Conservation (phyloP, 2,888 invertebrate species). For the Dryomyza anilis region DNA sequence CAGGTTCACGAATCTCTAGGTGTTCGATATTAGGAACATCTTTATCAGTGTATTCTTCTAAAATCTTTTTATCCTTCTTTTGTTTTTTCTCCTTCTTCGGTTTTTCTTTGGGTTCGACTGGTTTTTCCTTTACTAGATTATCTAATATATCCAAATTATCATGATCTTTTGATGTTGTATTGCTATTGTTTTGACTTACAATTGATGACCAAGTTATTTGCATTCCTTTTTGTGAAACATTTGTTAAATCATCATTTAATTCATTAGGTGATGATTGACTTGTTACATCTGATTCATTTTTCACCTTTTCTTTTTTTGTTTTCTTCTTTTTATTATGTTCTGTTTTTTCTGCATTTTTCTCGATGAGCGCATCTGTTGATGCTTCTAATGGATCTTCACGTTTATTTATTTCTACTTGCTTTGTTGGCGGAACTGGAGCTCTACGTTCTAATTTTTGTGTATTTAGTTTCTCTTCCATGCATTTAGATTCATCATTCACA, state of each 20-base stretch:
- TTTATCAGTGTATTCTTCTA: too few relatives aligned
- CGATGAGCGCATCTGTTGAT: too few relatives aligned
- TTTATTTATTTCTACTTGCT: neutral
- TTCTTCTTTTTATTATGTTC: conserved; percentile 6
- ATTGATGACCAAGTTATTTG: conserved; percentile 37
- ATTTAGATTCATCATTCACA: neutral
- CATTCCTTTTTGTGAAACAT: neutral
- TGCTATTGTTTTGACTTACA: conserved; percentile 36
- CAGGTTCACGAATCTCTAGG: neutral
- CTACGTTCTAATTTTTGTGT: too few relatives aligned
- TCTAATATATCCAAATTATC: neutral
- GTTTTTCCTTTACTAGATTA: too few relatives aligned
- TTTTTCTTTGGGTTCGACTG: too few relatives aligned
- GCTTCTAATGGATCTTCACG: neutral
- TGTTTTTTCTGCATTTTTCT: neutral
- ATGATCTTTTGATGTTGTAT: neutral
- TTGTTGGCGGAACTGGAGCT: neutral
- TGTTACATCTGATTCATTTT: neutral
- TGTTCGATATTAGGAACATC: too few relatives aligned
- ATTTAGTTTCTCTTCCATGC: neutral
- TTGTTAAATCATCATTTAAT: neutral
- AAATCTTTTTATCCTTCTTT: neutral
- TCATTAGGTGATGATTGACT: neutral
- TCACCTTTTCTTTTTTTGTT: neutral
- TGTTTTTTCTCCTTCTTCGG: conserved; percentile 20